These are phyloP conservation scores for Acleris literana DNA, from an alignment of 2,888 invertebrate genomes.

Conservation along the genomic window DNA sequence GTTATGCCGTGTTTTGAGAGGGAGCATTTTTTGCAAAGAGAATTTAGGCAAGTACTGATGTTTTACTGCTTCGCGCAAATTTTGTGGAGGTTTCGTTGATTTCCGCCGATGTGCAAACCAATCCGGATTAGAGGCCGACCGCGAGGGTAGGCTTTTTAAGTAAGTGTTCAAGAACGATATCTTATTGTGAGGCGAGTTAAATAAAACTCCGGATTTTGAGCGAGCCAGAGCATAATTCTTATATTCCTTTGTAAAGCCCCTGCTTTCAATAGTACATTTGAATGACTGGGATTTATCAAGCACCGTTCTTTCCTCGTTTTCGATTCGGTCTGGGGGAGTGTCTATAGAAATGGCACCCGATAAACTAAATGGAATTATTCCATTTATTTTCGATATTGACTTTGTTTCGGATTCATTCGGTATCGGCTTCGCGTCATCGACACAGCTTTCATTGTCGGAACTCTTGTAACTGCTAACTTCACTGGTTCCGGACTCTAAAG, in stretches of 20 bases:
- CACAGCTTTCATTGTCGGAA: slow-evolving; percentile 77
- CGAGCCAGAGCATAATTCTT: slow-evolving; percentile 57
- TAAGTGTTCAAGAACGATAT: slow-evolving; percentile 80
- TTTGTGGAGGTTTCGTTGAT: slow-evolving; percentile 58
- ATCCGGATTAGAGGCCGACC: slow-evolving; percentile 71
- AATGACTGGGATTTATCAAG: slow-evolving; percentile 76
- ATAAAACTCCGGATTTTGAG: slow-evolving; percentile 70
- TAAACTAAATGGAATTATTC: slow-evolving; percentile 45
- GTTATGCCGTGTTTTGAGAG: slow-evolving; percentile 57
- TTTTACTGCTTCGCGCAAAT: slow-evolving; percentile 49
- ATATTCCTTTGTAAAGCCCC: slow-evolving; percentile 49
- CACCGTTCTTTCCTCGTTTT: slow-evolving; percentile 53
- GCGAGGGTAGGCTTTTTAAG: slow-evolving; percentile 76
- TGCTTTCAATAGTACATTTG: slow-evolving; percentile 56
- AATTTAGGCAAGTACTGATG: slow-evolving; percentile 54
- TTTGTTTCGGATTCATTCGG: slow-evolving; percentile 45
- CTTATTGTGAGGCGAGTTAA: slow-evolving; percentile 73
- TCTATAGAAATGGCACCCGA: slow-evolving; percentile 56
- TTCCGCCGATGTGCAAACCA: slow-evolving; percentile 67
- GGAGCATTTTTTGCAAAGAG: slow-evolving; percentile 50
- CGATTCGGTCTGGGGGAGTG: slow-evolving; percentile 50
- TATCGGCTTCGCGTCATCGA: slow-evolving; percentile 54
- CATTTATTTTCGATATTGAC: slow-evolving; percentile 45
- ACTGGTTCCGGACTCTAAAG: slow-evolving; percentile 67
- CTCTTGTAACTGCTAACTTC: slow-evolving; percentile 81